Base-by-base conservation (phyloP, 2,888 invertebrate species). In the Prenolepis imparis region DNA sequence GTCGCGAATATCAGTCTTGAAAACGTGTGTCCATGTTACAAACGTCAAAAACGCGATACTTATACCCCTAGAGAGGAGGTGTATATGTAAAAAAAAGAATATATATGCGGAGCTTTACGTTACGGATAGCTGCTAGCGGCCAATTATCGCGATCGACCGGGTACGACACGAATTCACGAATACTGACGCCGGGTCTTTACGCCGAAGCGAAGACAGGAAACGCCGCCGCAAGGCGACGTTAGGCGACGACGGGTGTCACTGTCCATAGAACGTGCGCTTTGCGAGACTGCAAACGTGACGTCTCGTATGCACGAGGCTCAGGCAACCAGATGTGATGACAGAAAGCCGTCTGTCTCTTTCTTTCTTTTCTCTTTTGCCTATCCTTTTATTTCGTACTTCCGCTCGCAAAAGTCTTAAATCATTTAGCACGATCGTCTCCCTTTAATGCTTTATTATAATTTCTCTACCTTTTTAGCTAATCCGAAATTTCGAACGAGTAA, bases 241-340 rank as follows among this genome's bases (percentile, higher is more conserved):
- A n/a, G 21, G 32, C 21, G 64, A 39, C 39, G 52, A 24, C n/a
- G n/a, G n/a, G n/a, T n/a, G n/a, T n/a, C n/a, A n/a, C n/a, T 18
- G 68, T 41, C 41, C 39, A 57, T 55, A 59, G 57, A 36, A 75
- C 81, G 48, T 67, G 63, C 63, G 59, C 41, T 59, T 18, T 32
- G 61, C 64, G 61, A 75, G 48, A 68, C 59, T 82, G 82, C 68
- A 84, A 83, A 78, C 67, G 12, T 74, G 24, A 57, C 55, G 81
- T 82, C 81, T 83, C 85, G 80, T 86, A 86, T 84, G 86, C 70
- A 90, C 84, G 82, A 84, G 82, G 87, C 87, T 87, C 87, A 85
- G 72, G 66, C 67, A 80, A 48, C 85, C 88, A 88, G 86, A 89
- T 87, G 88, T 83, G 82, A 66, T 64, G 85, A 82, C 82, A 81